phyloP scores from a whole-genome alignment of 2,888 invertebrate species.

The Linyphia triangularis region DNA sequence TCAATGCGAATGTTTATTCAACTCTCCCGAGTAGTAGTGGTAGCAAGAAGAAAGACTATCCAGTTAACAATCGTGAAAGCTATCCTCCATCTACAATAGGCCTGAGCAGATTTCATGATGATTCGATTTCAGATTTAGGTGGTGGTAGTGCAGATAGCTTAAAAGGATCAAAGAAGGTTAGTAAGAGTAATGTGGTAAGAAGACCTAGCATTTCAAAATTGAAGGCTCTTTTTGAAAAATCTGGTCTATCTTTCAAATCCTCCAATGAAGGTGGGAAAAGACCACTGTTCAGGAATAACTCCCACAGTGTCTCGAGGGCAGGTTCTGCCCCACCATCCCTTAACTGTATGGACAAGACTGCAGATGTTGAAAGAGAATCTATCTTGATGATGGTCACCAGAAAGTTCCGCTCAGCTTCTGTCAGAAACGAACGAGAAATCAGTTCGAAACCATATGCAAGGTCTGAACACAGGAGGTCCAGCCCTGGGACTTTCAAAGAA shows the following conservation, averaged over 20 bases:
- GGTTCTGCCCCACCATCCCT: slow-evolving; percentile 70
- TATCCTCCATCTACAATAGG: slow-evolving; percentile 40
- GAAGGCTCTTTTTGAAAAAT: slow-evolving; percentile 77
- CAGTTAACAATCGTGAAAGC: slow-evolving; percentile 35
- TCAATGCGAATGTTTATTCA: neutral
- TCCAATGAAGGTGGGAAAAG: slow-evolving; percentile 37
- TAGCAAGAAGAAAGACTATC: neutral
- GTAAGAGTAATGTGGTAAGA: slow-evolving; percentile 77
- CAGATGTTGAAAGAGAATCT: slow-evolving; percentile 61
- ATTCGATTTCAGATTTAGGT: slow-evolving; percentile 23
- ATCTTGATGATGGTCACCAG: slow-evolving; percentile 62
- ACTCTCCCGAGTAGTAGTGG: slow-evolving; percentile 4
- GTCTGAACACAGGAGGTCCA: slow-evolving; percentile 19
- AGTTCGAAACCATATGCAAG: slow-evolving; percentile 20
- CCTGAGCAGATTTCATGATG: neutral
- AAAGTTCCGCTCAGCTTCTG: slow-evolving; percentile 69
- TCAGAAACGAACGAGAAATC: slow-evolving; percentile 57
- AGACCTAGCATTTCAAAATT: slow-evolving; percentile 77
- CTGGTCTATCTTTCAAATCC: slow-evolving; percentile 41
- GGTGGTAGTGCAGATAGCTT: neutral
- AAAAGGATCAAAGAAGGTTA: slow-evolving; percentile 67
- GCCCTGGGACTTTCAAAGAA: slow-evolving; percentile 43
- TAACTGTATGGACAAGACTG: slow-evolving; percentile 55
- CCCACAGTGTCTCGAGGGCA: slow-evolving; percentile 67
- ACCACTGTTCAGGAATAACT: slow-evolving; percentile 58